Conservation (phyloP, 2,888 invertebrate species). For the Chromoteleia sp. region DNA sequence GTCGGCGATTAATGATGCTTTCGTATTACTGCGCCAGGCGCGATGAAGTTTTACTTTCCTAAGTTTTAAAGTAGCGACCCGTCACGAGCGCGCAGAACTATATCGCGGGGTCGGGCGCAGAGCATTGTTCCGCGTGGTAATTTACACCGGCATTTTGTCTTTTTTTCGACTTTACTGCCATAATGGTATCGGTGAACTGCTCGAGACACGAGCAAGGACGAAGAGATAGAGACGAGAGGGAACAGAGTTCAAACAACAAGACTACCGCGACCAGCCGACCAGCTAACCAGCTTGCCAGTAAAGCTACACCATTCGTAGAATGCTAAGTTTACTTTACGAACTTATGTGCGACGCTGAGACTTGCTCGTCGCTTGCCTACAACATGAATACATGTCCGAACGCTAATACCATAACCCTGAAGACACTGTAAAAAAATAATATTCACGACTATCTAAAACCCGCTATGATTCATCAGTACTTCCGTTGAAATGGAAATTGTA, state of each 20-base stretch:
- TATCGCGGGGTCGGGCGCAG: slow-evolving; percentile 40
- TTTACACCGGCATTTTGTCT: slow-evolving; percentile 76
- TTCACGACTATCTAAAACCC: slow-evolving; percentile 12
- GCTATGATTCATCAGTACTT: slow-evolving; percentile 11
- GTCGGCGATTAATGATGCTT: slow-evolving; percentile 17
- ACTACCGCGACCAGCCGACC: slow-evolving; percentile 74
- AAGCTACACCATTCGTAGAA: slow-evolving; percentile 74
- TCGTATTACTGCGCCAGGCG: background rate
- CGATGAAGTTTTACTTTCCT: slow-evolving; percentile 70
- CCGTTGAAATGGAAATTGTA: slow-evolving; percentile 9
- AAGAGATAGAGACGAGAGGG: slow-evolving; percentile 58
- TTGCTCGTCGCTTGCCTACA: slow-evolving; percentile 49
- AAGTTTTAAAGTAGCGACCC: slow-evolving; percentile 73
- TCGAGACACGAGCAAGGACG: slow-evolving; percentile 58
- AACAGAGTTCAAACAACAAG: slow-evolving; percentile 79
- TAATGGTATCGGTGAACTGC: slow-evolving; percentile 72
- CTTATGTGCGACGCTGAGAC: slow-evolving; percentile 73
- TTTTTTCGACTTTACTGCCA: slow-evolving; percentile 69
- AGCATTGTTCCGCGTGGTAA: slow-evolving; percentile 76
- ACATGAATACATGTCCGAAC: slow-evolving; percentile 46
- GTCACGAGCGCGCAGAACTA: slow-evolving; percentile 53
- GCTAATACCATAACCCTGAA: slow-evolving; percentile 19
- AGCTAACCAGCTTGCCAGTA: slow-evolving; percentile 72
- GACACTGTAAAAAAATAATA: slow-evolving; percentile 21
- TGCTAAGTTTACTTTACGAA: slow-evolving; percentile 81